These are phyloP conservation scores for Noctua comes DNA, from an alignment of 2,888 invertebrate genomes.

Conservation along the genomic window DNA sequence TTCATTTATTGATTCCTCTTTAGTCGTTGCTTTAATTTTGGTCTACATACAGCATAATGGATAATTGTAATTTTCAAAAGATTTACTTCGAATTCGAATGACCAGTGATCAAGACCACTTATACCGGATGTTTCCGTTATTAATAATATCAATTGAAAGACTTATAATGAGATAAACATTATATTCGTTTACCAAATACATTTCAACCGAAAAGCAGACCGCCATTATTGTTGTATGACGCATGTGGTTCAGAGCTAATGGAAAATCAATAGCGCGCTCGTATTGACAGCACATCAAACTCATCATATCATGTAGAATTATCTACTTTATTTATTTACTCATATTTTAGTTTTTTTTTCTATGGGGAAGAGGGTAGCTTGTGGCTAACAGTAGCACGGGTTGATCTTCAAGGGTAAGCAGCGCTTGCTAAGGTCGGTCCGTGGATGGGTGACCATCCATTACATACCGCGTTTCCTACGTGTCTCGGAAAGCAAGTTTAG, in stretches of 20 bases:
- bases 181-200: slow-evolving; percentile 5
- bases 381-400: too few relatives aligned
- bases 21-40: neutral
- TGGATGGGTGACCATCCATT: too few relatives aligned
- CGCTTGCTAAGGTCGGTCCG: too few relatives aligned
- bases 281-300: slow-evolving; percentile 41
- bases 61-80: neutral
- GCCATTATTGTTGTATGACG: slow-evolving; percentile 38
- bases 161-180: neutral
- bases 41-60: too few relatives aligned
- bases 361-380: neutral
- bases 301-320: slow-evolving; percentile 20
- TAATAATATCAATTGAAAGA: neutral
- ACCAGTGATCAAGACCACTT: neutral
- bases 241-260: slow-evolving; percentile 51
- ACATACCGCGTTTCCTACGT: too few relatives aligned
- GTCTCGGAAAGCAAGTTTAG: too few relatives aligned
- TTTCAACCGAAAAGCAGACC: slow-evolving; percentile 11
- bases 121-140: neutral
- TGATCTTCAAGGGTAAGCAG: too few relatives aligned
- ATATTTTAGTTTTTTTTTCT: neutral
- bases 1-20: neutral
- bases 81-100: neutral
- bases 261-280: slow-evolving; percentile 61
- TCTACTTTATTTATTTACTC: slow-evolving; percentile 14